Evolutionary conservation across 2,113 vertebrate species (phyloP), one percentile per base, ranked within the genome.

Genomic region (Colinus virginianus): DNA sequence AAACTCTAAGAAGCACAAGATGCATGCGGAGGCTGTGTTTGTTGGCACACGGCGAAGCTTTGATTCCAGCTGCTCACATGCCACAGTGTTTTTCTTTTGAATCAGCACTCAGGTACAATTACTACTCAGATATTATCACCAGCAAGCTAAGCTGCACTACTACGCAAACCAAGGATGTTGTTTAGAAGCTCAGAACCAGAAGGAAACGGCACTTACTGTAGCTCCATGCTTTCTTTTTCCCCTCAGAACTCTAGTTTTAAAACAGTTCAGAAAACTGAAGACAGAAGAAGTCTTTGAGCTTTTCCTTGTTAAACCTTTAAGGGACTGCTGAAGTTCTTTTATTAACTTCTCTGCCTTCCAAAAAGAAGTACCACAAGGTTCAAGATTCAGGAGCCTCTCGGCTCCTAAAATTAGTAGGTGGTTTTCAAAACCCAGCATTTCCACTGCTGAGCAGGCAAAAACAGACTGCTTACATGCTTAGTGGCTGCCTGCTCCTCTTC

Each of bases 361-460:
- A 93, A 92, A 83, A 93, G 45, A 78, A 7, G 14, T 85, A 94
- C 94, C 95, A 94, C 93, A 93, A 80, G 28, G 51, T 90, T 95
- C 85, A 96, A 85, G 89, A 94, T 88, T 95, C 64, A 95, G 94
- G 82, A 95, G 94, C 69, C 85, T 94, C 85, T 89, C 3, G 6
- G 87, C 91, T 94, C 94, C 94, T 95, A 96, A 96, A 96, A 96
- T 96, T 96, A 96, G 95, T 94, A 93, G 53, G 90, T 90, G 95
- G 96, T 96, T 96, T 96, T 95, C 94, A 96, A 94, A 96, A 94
- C 94, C 96, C 94, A 86, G 79, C 93, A 96, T 96, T 96, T 96
- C 87, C 94, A 96, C 87, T 96, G 96, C 96, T 96, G 96, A 96
- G 95, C 76, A 90, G 62, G 93, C 96, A 96, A 95, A 96, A 96